Base-by-base conservation (phyloP, 2,113 vertebrate species). In the Electrona antarctica region DNA sequence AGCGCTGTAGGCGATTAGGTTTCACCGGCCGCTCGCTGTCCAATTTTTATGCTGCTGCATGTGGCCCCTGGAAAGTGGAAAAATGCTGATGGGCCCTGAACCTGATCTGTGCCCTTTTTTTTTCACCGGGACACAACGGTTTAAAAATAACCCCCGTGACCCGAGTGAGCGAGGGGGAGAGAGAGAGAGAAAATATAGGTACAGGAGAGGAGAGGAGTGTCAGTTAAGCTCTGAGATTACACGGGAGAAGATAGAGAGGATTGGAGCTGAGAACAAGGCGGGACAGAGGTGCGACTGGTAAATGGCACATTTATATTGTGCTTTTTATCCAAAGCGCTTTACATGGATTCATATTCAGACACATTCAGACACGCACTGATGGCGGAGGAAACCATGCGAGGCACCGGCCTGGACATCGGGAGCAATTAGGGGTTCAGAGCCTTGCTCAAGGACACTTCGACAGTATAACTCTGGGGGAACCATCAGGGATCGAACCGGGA, bases 11-110 rank as follows among this genome's bases (percentile, higher is more conserved):
- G 21, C 21, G 21, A 21, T 21, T 21, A 21, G 21, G 21, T 21
- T 21, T 21, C 21, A 21, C 21, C 21, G 21, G 21, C 2, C 21
- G 21, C 73, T 67, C 56, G 54, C 59, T 79, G 79, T 85, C 71
- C 65, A 67, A 41, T 41, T 81, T 81, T 87, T 82, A 80, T 89
- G 87, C 90, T 90, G 86, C 73, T 90, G 86, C 73, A 41, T 28
- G 64, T 78, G 75, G 73, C 60, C 83, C 56, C 60, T 78, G 82
- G 78, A 92, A 41, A 91, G 82, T 86, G 92, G 82, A 77, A 92
- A 41, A 91, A 83, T 86, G 92, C 92, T 93, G 91, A 93, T 89
- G 78, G 73, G 13, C 64, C 72, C 77, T 80, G 82, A 93, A 93
- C 90, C 33, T 89, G 92, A 93, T 92, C 89, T 81, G 64, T 55